phyloP scores from a whole-genome alignment of 1,140 invertebrate species.

The Pachypeltis micranthus region DNA sequence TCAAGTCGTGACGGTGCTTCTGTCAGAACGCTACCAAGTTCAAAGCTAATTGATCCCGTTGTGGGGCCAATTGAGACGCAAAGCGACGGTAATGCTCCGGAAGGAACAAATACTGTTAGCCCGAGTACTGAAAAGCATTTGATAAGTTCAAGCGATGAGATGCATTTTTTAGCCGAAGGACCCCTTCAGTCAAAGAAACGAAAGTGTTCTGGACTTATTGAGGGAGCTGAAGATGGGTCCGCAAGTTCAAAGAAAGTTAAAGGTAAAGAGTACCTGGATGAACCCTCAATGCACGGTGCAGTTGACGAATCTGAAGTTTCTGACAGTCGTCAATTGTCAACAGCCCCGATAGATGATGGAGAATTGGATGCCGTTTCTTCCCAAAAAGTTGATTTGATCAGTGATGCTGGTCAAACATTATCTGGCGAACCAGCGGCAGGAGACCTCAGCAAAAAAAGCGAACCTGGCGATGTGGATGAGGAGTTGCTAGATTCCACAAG shows the following conservation, averaged over 20 bases:
- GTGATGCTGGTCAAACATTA: too few species aligned
- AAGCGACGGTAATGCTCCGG: too few species aligned
- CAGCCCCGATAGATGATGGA: neutral
- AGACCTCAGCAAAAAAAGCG: neutral
- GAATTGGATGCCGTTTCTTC: neutral
- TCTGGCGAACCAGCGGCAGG: too few species aligned
- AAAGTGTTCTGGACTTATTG: neutral
- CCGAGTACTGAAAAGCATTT: too few species aligned
- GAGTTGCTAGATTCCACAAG: too few species aligned
- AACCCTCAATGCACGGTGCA: neutral
- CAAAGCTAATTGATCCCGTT: too few species aligned
- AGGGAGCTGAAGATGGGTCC: neutral
- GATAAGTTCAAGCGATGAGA: too few species aligned
- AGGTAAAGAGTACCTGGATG: neutral
- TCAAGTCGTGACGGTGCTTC: too few species aligned
- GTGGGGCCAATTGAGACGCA: too few species aligned
- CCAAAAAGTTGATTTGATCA: too few species aligned
- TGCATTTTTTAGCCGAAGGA: neutral
- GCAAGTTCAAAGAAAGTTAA: neutral
- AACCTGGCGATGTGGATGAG: neutral
- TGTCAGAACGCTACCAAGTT: too few species aligned
- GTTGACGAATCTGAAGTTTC: neutral
- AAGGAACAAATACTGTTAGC: too few species aligned
- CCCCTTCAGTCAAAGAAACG: neutral
- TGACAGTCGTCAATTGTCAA: neutral